Evolutionary conservation across 2,888 invertebrate species (phyloP).

Genomic region (Nomada ferruginata): DNA sequence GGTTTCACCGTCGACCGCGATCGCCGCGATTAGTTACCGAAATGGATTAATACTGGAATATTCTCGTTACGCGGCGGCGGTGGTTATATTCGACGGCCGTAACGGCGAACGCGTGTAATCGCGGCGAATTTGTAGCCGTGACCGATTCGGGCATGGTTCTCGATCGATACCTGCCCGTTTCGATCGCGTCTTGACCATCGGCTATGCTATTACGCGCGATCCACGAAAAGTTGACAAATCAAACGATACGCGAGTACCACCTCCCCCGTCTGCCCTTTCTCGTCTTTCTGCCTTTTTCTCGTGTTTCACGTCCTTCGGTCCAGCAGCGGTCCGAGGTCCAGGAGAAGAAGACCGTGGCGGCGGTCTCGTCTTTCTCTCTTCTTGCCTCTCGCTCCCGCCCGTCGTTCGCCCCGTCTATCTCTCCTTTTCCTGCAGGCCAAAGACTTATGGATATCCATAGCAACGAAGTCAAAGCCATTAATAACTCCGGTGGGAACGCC

Average conservation of each 20-base stretch:
- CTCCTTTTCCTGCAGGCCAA: conserved; percentile 72
- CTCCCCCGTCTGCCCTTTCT: conserved; percentile 58
- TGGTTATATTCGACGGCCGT: no score
- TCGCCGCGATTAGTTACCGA: conserved; percentile 30
- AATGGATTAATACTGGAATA: conserved; percentile 6
- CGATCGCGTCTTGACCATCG: not conserved
- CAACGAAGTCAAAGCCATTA: conserved; percentile 84
- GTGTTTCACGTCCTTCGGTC: conserved; percentile 70
- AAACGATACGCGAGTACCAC: conserved; percentile 43
- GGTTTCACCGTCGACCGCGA: conserved; percentile 23
- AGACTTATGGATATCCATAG: conserved; percentile 84
- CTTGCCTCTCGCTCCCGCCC: conserved; percentile 34
- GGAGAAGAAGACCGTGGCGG: conserved; percentile 62
- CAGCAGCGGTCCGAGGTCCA: conserved; percentile 66
- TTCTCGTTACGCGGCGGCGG: conserved; percentile 5
- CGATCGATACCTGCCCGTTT: not conserved
- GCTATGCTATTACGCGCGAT: not conserved
- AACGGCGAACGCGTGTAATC: conserved; percentile 9
- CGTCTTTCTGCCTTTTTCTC: conserved; percentile 70
- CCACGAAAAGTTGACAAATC: conserved; percentile 56
- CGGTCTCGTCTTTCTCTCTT: conserved; percentile 57
- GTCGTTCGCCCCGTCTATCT: conserved; percentile 33
- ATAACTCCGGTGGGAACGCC: conserved; percentile 83
- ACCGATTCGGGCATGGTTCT: not conserved
- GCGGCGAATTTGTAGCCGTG: not conserved